A percentile compares a stretch with the other conserved stretches of the same genome.
phyloP scores from a whole-genome alignment of 2,113 vertebrate species.

The Pao palembangensis region DNA sequence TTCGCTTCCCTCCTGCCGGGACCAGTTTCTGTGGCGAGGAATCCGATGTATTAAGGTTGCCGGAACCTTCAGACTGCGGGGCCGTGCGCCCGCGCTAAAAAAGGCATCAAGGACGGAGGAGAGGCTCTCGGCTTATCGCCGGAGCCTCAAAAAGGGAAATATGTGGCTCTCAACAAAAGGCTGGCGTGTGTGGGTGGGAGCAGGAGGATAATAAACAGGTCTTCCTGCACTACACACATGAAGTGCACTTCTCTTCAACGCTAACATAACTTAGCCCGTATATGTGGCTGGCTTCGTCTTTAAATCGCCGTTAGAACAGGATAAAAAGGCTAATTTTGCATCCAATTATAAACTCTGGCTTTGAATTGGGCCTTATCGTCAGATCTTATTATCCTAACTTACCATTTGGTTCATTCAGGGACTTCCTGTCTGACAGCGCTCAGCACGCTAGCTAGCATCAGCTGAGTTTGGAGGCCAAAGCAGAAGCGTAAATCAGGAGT shows the following conservation, averaged over 20 bases:
- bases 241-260: slow-evolving; percentile 43
- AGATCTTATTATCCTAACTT: no score
- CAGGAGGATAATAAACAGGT: slow-evolving; percentile 48
- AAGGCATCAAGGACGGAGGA: neutral
- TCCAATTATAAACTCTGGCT: no score
- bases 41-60: slow-evolving; percentile 19
- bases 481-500: no score
- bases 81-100: neutral
- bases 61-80: neutral
- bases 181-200: slow-evolving; percentile 37
- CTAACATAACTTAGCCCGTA: slow-evolving; percentile 25
- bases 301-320: slow-evolving; percentile 28
- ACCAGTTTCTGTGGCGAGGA: slow-evolving; percentile 32
- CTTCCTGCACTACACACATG: slow-evolving; percentile 33
- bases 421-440: no score
- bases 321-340: slow-evolving; percentile 16
- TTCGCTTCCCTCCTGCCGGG: slow-evolving; percentile 31
- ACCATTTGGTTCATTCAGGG: no score
- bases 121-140: slow-evolving; percentile 9
- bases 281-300: slow-evolving; percentile 24
- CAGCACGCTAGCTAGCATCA: no score
- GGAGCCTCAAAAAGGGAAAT: slow-evolving; percentile 18
- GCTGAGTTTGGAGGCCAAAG: no score
- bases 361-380: no score
- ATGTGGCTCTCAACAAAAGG: slow-evolving; percentile 36